phyloP scores from a whole-genome alignment of 2,888 invertebrate genomes.

The Oscheius sp. region DNA sequence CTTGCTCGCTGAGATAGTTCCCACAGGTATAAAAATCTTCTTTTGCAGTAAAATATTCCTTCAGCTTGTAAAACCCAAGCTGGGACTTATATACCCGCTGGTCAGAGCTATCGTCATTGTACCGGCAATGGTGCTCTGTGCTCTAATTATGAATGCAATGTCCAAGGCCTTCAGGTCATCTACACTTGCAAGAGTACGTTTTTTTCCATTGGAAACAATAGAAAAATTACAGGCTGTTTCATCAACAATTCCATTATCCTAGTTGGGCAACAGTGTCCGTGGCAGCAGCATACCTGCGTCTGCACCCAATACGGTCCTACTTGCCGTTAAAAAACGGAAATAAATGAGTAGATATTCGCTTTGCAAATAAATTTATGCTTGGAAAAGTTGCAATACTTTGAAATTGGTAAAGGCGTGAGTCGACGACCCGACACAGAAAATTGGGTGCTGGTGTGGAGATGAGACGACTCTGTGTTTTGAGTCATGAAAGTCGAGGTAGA shows the following conservation, averaged over 20 bases:
- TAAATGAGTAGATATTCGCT: too few species aligned
- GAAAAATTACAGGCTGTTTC: neutral
- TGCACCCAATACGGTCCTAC: neutral
- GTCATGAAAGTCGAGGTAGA: too few species aligned
- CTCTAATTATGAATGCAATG: neutral
- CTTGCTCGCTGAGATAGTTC: neutral
- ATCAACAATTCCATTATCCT: neutral
- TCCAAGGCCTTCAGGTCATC: neutral
- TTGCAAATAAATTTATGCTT: neutral
- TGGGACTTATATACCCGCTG: neutral
- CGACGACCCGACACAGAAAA: too few species aligned
- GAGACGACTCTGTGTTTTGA: too few species aligned
- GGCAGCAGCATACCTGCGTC: neutral
- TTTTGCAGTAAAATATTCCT: too few species aligned
- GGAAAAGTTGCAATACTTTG: too few species aligned
- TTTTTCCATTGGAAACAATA: neutral
- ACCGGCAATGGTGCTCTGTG: neutral
- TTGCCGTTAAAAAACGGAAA: neutral
- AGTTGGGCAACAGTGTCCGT: neutral
- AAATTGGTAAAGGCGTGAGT: too few species aligned
- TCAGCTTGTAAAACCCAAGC: neutral
- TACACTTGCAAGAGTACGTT: slow-evolving; percentile 5
- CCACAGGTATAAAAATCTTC: neutral
- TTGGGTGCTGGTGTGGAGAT: too few species aligned
- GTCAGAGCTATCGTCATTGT: neutral